A percentile compares a stretch with the other conserved stretches of the same genome.
Conservation (phyloP, 2,888 invertebrate species). For the Zygothrica quintamaculata region DNA sequence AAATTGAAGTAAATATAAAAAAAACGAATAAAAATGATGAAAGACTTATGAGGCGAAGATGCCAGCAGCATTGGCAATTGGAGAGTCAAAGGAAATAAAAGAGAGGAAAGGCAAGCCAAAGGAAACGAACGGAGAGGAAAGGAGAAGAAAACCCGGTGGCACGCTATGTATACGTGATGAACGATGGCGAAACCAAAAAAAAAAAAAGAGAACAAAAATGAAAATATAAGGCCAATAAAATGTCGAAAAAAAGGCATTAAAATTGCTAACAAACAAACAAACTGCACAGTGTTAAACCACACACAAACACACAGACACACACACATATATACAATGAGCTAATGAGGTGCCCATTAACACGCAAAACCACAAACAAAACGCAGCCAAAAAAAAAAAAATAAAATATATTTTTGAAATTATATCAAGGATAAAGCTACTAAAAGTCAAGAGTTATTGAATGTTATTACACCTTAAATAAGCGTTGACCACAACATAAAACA, state of each 20-base stretch:
- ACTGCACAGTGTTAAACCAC: slow-evolving; percentile 24
- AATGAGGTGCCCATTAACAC: slow-evolving; percentile 11
- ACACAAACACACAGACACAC: too few relatives aligned
- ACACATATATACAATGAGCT: too few relatives aligned
- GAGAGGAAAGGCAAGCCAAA: too few relatives aligned
- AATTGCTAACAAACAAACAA: slow-evolving; percentile 55
- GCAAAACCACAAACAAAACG: neutral
- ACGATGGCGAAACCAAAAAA: slow-evolving; percentile 45
- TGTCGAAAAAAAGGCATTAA: slow-evolving; percentile 50
- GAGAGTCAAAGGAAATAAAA: slow-evolving; percentile 14
- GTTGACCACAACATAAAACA: too few relatives aligned
- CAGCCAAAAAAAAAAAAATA: neutral
- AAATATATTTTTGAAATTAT: too few relatives aligned
- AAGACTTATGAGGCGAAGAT: slow-evolving; percentile 61
- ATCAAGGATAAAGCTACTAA: too few relatives aligned
- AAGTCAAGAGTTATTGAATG: too few relatives aligned
- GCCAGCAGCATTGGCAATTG: slow-evolving; percentile 34
- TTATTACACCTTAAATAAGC: too few relatives aligned
- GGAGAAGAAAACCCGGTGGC: slow-evolving; percentile 13
- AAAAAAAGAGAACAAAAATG: too few relatives aligned
- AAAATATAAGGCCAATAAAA: slow-evolving; percentile 71
- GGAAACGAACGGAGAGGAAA: slow-evolving; percentile 1
- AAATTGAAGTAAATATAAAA: slow-evolving; percentile 20
- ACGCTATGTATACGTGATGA: slow-evolving; percentile 69
- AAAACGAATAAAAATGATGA: slow-evolving; percentile 75